phyloP scores from a whole-genome alignment of 2,113 vertebrate genomes.

The Orientallactaga bullata region DNA sequence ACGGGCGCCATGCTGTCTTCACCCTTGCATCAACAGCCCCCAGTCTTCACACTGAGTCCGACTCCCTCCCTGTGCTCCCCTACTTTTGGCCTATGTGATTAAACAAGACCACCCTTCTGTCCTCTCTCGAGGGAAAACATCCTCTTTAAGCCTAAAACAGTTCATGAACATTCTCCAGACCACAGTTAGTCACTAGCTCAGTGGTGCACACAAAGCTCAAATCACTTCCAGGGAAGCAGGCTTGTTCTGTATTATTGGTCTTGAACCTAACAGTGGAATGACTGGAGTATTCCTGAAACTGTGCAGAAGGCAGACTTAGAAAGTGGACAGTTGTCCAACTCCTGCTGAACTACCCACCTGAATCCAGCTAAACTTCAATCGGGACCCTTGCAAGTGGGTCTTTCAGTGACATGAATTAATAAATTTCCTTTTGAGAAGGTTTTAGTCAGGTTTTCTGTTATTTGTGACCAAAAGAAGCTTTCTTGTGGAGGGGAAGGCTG shows the following conservation, averaged over 20 bases:
- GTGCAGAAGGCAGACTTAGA: background rate
- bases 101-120: background rate
- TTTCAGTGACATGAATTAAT: background rate
- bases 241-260: background rate
- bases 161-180: background rate
- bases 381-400: background rate
- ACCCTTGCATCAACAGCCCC: background rate
- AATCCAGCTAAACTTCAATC: background rate
- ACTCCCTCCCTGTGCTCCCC: background rate
- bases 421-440: background rate
- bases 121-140: background rate
- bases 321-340: too few relatives aligned
- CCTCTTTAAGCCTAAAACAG: background rate
- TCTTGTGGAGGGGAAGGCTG: too few relatives aligned
- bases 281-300: background rate
- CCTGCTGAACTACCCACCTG: background rate
- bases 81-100: background rate
- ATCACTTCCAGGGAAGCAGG: background rate
- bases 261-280: background rate
- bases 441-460: constrained; percentile 14
- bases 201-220: background rate
- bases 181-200: background rate
- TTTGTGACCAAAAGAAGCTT: background rate
- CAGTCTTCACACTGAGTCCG: background rate
- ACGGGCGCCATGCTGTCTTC: background rate